Conservation (phyloP, 1,140 invertebrate species). For the Aradophagus sp. region DNA sequence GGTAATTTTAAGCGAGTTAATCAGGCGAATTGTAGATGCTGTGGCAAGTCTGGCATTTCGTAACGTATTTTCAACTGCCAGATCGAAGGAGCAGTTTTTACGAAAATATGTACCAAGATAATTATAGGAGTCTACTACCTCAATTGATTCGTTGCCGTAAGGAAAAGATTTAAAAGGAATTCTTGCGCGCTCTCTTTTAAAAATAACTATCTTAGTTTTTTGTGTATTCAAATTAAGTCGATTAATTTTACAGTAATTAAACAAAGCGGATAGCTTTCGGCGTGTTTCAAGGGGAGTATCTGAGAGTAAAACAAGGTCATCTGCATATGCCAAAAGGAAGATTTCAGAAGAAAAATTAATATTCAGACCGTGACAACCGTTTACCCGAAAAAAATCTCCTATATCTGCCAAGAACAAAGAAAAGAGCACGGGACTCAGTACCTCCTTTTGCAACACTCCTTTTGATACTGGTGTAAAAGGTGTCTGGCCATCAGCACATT, state of each 20-base stretch:
- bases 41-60: too few species aligned
- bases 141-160: too few species aligned
- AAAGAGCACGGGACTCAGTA: constrained; percentile 3
- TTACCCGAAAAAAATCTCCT: background rate
- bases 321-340: background rate
- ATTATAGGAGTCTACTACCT: too few species aligned
- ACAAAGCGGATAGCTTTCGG: background rate
- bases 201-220: constrained; percentile 3
- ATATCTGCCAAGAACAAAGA: background rate
- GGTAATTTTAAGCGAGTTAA: too few species aligned
- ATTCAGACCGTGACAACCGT: background rate
- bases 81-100: too few species aligned
- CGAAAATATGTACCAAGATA: too few species aligned
- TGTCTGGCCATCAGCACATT: background rate
- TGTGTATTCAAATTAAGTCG: background rate
- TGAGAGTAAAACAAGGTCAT: background rate
- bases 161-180: too few species aligned
- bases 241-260: background rate
- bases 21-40: too few species aligned
- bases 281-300: background rate
- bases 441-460: constrained; percentile 2
- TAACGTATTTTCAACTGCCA: too few species aligned
- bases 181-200: background rate
- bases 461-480: background rate
- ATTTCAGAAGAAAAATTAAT: background rate